Conservation (phyloP, 2,888 invertebrate species). For the Alsophila aescularia region DNA sequence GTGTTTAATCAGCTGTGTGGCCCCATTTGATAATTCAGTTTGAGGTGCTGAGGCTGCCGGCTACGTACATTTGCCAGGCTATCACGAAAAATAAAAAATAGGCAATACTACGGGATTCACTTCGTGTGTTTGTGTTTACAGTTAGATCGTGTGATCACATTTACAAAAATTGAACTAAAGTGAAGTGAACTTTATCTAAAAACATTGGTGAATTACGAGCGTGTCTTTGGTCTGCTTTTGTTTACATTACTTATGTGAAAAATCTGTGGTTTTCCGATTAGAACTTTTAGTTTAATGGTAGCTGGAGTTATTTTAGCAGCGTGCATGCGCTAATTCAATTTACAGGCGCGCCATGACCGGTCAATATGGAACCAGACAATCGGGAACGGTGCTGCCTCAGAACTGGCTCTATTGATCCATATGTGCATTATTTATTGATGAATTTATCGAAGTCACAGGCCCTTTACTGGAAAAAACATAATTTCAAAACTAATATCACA, state of each 20-base stretch:
- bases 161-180: background rate
- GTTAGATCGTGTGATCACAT: background rate
- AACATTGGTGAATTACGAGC: conserved; percentile 26
- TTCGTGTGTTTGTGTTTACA: background rate
- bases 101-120: conserved; percentile 7
- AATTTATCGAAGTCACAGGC: background rate
- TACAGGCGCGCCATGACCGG: conserved; percentile 47
- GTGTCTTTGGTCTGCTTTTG: conserved; percentile 51
- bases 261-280: conserved; percentile 35
- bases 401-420: background rate
- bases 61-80: conserved; percentile 53
- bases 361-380: conserved; percentile 42
- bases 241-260: conserved; percentile 44
- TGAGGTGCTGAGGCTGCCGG: conserved; percentile 63
- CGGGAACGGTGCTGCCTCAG: conserved; percentile 29
- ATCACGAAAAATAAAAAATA: conserved; percentile 32
- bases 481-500: no score
- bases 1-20: conserved; percentile 79
- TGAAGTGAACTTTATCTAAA: conserved; percentile 1
- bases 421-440: background rate
- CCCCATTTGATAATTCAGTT: conserved; percentile 80
- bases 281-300: conserved; percentile 24
- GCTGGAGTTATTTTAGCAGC: conserved; percentile 43
- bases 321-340: conserved; percentile 54
- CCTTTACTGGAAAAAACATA: no score